phyloP scores from a whole-genome alignment of 2,888 invertebrate species.

The Amiota communis region DNA sequence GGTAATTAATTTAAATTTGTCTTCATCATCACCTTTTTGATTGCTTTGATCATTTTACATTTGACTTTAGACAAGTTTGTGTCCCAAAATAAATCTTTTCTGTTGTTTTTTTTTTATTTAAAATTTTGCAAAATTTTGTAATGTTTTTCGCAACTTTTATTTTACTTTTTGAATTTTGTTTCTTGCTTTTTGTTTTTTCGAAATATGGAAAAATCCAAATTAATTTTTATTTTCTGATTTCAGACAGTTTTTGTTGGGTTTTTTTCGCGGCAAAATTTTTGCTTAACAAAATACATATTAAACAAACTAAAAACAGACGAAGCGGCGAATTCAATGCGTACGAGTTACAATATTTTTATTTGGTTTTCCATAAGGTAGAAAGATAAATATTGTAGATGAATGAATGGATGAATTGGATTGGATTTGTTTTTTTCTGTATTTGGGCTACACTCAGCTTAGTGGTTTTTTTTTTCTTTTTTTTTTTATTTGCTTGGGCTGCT shows the following conservation, averaged over 20 bases:
- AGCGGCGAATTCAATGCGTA: constrained; percentile 28
- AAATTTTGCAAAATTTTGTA: too few species aligned
- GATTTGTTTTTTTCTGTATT: not conserved
- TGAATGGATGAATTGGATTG: too few species aligned
- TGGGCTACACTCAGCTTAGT: constrained; percentile 22
- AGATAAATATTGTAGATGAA: too few species aligned
- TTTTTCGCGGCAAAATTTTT: constrained; percentile 52
- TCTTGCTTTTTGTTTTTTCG: constrained; percentile 35
- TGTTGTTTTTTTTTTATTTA: too few species aligned
- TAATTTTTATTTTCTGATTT: constrained; percentile 21
- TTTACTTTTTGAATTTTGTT: constrained; percentile 44
- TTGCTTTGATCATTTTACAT: too few species aligned
- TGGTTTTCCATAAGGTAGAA: constrained; percentile 34
- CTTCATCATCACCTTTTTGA: too few species aligned
- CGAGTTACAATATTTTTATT: constrained; percentile 17
- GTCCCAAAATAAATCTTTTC: too few species aligned
- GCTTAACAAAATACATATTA: not conserved
- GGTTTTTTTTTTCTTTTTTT: constrained; percentile 34
- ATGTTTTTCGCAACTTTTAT: too few species aligned
- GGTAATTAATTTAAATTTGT: too few species aligned
- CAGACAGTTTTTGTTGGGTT: constrained; percentile 29
- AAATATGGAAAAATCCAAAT: constrained; percentile 32
- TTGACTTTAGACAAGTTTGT: too few species aligned
- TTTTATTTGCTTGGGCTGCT: constrained; percentile 30
- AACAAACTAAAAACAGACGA: constrained; percentile 3